These are phyloP conservation scores for Zosterops borbonicus DNA, from an alignment of 2,113 vertebrate species.

Conservation along the genomic window DNA sequence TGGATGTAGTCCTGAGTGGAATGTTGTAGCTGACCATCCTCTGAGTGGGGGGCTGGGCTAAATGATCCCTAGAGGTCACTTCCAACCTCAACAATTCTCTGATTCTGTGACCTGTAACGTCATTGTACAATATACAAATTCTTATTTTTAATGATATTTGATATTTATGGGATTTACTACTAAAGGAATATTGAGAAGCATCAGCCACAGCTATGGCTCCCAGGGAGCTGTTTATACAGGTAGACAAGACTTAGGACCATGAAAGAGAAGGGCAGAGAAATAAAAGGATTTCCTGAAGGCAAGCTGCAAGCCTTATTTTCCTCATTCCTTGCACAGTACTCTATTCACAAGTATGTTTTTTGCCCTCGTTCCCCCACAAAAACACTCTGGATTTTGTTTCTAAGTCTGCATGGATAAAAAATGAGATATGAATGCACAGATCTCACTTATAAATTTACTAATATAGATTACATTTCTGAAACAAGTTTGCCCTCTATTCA, in stretches of 20 bases:
- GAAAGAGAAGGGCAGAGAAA: neutral
- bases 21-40: neutral
- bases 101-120: neutral
- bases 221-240: neutral
- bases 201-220: neutral
- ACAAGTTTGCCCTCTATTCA: conserved; percentile 29
- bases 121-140: neutral
- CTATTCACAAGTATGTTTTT: neutral
- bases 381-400: neutral
- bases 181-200: neutral
- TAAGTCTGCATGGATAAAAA: neutral
- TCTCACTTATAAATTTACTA: neutral
- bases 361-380: too few relatives aligned
- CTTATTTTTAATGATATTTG: neutral
- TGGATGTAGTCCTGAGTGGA: neutral
- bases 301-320: neutral
- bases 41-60: neutral
- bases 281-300: neutral
- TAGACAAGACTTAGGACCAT: neutral
- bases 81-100: neutral
- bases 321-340: neutral
- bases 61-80: neutral
- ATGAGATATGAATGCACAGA: conserved; percentile 20
- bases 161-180: neutral
- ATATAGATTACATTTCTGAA: conserved; percentile 26